Base-by-base conservation (phyloP, 1,140 invertebrate species). In the Helicoverpa zea region DNA sequence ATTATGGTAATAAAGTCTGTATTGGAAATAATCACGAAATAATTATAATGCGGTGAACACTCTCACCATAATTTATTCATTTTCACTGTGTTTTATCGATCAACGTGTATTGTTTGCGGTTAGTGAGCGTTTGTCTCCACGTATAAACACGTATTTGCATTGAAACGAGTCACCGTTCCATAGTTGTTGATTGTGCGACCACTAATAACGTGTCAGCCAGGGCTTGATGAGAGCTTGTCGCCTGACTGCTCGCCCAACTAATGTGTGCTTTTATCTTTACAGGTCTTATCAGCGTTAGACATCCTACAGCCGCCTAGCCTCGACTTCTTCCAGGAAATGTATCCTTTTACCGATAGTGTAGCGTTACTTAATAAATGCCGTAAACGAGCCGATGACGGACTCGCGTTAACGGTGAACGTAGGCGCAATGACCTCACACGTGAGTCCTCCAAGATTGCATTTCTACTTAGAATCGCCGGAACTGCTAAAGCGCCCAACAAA, bases 271-370 rank as follows among this genome's bases (percentile, higher is more conserved):
- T 86, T 81, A 83, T 85, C 76, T 88, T 90, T 83, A 10, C 97
- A 99, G 98, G 98, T 99, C 88, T 96, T 99, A 87, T 99, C 98
- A 89, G 98, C 98, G 83, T 96, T 98, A 95, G 98, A 99, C 95
- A 99, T 99, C 94, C 96, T 99, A 83, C 98, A 99, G 96, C 98
- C 99, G 86, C 98, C 98, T 86, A 98, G 98, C 95, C 97, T 99
- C 95, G 98, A 99, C 96, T 99, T 98, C 96, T 99, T 99, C 96
- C 98, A 99, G 96, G 99, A 99, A 98, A 99, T 99, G 98, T 99
- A 99, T 98, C 98, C 98, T 98, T 98, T 85, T 63, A 73, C 35
- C 16, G 43, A 63, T 75, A 61, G 16, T 29, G 18, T 77, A 52
- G 59, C 59, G 16, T 78, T 59, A 56, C n/a, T 68, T 68, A 82